Conservation (phyloP, 2,113 vertebrate species). For the Meriones unguiculatus region DNA sequence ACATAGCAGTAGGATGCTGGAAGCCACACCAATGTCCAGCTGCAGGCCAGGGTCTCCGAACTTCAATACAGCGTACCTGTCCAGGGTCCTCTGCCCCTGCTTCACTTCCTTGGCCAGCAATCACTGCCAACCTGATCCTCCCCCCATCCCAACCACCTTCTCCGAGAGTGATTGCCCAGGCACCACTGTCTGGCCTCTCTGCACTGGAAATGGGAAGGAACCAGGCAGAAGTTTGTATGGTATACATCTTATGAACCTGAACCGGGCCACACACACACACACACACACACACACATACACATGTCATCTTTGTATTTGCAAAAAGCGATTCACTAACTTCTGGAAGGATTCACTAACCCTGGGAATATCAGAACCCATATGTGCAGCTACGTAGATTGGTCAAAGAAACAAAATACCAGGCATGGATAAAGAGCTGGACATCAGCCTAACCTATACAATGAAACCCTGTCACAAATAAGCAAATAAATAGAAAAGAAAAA, state of each 20-base stretch:
- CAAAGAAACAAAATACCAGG: not conserved
- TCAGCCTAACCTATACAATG: not conserved
- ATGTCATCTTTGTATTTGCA: not conserved
- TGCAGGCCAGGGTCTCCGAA: not conserved
- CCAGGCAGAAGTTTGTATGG: not conserved
- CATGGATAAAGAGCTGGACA: not conserved
- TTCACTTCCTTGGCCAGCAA: not conserved
- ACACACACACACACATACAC: not conserved
- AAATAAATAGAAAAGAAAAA: not conserved
- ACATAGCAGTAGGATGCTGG: not conserved
- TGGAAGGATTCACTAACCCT: not conserved
- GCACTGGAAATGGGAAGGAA: not conserved
- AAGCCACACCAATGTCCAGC: not conserved
- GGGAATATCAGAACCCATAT: not conserved
- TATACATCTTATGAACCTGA: no score
- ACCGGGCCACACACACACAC: not conserved
- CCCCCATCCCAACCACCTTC: accelerated
- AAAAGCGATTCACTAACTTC: not conserved
- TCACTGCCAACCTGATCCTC: not conserved
- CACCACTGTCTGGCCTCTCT: not conserved
- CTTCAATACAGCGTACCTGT: not conserved
- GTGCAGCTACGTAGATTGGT: not conserved
- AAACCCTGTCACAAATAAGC: not conserved
- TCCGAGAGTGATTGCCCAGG: accelerated
- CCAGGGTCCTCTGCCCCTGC: not conserved